phyloP scores from a whole-genome alignment of 2,888 invertebrate genomes.

The Oxytorus armatus region DNA sequence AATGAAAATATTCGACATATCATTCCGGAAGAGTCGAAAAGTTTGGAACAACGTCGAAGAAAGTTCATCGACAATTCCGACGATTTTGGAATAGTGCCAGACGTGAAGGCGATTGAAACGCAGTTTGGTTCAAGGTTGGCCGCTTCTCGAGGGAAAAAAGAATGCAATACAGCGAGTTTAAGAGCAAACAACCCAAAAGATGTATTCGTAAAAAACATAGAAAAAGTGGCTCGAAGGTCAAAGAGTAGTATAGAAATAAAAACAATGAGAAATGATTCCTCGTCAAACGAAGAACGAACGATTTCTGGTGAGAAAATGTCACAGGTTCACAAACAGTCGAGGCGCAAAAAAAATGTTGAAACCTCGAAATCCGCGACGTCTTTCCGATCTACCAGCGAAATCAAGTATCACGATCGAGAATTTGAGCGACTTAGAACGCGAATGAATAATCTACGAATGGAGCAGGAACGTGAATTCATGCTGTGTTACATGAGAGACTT shows the following conservation, averaged over 20 bases:
- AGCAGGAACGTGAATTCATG: constrained; percentile 61
- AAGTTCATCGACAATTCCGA: neutral
- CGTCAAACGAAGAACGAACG: neutral
- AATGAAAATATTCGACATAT: neutral
- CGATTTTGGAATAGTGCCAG: neutral
- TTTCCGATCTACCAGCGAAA: constrained; percentile 6
- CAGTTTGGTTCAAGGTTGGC: constrained; percentile 10
- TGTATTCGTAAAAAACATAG: neutral
- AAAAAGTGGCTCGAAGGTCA: neutral
- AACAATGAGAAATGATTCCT: neutral
- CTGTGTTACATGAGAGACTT: constrained; percentile 59
- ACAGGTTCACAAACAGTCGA: neutral
- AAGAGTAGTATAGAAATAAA: constrained; percentile 11
- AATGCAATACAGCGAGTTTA: neutral
- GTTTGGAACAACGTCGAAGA: neutral
- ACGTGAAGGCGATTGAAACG: neutral
- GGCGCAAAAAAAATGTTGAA: neutral
- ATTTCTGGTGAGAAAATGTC: neutral
- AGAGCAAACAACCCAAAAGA: neutral
- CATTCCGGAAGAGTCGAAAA: neutral
- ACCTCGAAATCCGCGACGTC: constrained; percentile 11
- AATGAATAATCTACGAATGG: constrained; percentile 54
- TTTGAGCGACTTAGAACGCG: constrained; percentile 43
- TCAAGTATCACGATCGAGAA: constrained; percentile 38
- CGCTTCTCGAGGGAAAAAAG: neutral